Conservation (phyloP, 1,140 invertebrate genomes). For the Brachionus rubens region DNA sequence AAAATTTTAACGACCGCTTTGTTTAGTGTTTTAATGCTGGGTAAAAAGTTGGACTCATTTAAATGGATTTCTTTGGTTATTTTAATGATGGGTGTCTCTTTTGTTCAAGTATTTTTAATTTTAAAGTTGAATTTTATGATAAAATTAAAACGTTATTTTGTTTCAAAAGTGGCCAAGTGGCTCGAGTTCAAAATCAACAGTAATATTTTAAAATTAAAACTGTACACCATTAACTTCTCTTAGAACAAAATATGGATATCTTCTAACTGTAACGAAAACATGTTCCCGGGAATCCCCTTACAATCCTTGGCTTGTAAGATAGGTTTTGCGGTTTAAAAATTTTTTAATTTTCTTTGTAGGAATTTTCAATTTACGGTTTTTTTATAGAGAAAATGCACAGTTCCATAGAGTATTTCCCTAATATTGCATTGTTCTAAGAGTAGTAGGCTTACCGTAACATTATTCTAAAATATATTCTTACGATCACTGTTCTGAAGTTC, state of each 20-base stretch:
- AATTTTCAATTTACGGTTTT: too few species aligned
- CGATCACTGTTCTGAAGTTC: constrained; percentile 48
- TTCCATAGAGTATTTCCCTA: constrained; percentile 98
- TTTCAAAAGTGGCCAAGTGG: constrained; percentile 13
- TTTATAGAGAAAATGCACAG: too few species aligned
- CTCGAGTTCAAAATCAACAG: background rate
- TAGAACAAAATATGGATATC: too few species aligned
- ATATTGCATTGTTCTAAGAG: constrained; percentile 70
- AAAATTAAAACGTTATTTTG: background rate
- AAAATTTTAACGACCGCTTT: constrained; percentile 97
- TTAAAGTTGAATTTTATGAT: background rate
- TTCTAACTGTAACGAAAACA: too few species aligned
- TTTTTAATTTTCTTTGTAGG: too few species aligned
- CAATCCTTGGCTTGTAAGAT: too few species aligned
- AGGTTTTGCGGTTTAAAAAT: too few species aligned
- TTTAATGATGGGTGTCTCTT: constrained; percentile 77
- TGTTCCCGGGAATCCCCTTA: too few species aligned
- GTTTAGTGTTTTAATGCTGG: constrained; percentile 87
- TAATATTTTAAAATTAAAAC: constrained; percentile 62
- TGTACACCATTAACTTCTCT: constrained; percentile 83
- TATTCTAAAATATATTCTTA: background rate
- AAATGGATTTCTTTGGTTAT: constrained; percentile 86
- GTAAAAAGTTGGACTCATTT: constrained; percentile 69
- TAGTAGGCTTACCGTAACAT: constrained; percentile 60
- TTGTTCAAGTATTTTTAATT: constrained; percentile 58